Evolutionary conservation across 2,888 invertebrate genomes (phyloP).

Genomic region (Xanthia togata): DNA sequence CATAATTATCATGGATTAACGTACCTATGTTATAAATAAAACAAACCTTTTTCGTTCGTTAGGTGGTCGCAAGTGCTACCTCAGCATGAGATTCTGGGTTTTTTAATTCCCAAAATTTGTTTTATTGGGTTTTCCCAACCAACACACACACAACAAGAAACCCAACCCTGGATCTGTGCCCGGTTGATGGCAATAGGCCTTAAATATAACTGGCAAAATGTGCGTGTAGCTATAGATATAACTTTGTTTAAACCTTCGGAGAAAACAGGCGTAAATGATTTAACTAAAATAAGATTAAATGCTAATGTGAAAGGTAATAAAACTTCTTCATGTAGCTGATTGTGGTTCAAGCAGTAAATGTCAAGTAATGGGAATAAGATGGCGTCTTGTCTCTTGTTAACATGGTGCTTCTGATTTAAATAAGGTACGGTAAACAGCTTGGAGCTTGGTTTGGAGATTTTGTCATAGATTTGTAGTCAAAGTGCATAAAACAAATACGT

Average conservation of each 20-base stretch:
- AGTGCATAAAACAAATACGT: not conserved
- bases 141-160: too few relatives aligned
- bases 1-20: conserved; percentile 14
- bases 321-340: conserved; percentile 1
- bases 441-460: not conserved
- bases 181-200: not conserved
- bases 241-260: not conserved
- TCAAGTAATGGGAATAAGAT: conserved; percentile 15
- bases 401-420: conserved; percentile 24
- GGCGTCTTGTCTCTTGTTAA: conserved; percentile 6
- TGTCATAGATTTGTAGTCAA: not conserved
- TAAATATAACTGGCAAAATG: not conserved
- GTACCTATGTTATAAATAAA: not conserved
- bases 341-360: conserved; percentile 29
- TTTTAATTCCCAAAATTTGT: not conserved
- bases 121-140: too few relatives aligned
- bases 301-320: conserved; percentile 2
- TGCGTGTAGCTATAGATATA: not conserved
- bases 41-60: not conserved
- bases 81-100: not conserved
- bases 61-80: not conserved
- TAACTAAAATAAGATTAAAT: conserved; percentile 1
- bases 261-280: not conserved
- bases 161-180: too few relatives aligned
- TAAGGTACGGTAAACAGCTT: not conserved